Evolutionary conservation across 2,888 invertebrate species (phyloP).

Genomic region (Agriopis leucophaearia): DNA sequence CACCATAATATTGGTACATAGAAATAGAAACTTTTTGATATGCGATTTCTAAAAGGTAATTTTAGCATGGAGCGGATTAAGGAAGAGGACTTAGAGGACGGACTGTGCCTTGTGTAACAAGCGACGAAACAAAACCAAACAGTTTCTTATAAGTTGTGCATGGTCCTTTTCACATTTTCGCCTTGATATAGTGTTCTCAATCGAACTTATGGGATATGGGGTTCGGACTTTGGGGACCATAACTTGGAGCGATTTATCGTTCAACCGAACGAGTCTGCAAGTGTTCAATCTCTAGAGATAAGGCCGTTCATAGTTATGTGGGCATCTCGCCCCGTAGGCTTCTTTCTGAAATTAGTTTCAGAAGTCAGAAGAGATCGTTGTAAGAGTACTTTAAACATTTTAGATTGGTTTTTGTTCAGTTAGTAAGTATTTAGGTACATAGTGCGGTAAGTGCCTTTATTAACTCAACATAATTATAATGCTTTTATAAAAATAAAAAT

Average conservation of each 20-base stretch:
- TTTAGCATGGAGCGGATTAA: too few species aligned
- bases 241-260: conserved; percentile 21
- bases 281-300: conserved; percentile 18
- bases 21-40: too few species aligned
- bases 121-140: conserved; percentile 1
- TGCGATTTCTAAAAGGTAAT: too few species aligned
- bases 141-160: conserved; percentile 1
- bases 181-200: conserved; percentile 10
- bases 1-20: too few species aligned
- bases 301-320: conserved; percentile 2
- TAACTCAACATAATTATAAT: too few species aligned
- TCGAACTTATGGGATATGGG: conserved; percentile 20
- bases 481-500: too few species aligned
- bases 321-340: not conserved
- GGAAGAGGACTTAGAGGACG: not conserved
- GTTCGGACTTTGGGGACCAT: conserved; percentile 20
- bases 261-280: conserved; percentile 7
- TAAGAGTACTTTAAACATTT: not conserved
- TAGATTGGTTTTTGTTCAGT: too few species aligned
- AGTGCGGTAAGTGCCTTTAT: too few species aligned
- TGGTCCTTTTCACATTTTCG: conserved; percentile 4
- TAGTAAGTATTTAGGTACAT: too few species aligned
- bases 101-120: not conserved
- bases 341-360: not conserved
- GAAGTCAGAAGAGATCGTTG: not conserved